Evolutionary conservation across 2,113 vertebrate genomes (phyloP).

Genomic region (Oophaga pumilio): DNA sequence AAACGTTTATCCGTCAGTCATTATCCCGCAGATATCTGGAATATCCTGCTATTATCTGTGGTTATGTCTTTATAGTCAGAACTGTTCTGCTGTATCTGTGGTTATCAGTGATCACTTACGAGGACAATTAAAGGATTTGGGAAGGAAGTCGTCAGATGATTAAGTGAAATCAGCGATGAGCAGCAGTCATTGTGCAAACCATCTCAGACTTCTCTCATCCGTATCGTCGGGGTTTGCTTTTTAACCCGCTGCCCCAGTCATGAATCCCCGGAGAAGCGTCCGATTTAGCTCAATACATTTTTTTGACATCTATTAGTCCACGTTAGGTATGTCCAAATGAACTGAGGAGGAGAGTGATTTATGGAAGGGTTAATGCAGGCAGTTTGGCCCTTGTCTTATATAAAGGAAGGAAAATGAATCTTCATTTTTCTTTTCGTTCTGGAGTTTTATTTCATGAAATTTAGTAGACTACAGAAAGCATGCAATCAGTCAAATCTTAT

Average conservation of each 20-base stretch:
- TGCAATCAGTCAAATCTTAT: too few species aligned
- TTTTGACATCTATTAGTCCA: not conserved
- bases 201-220: not conserved
- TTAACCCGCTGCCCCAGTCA: not conserved
- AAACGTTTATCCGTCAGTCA: not conserved
- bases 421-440: not conserved
- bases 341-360: not conserved
- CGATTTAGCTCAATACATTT: not conserved
- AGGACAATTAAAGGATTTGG: slow-evolving; percentile 41
- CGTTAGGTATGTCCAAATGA: not conserved
- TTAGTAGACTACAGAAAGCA: too few species aligned
- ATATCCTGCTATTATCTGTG: not conserved
- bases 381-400: not conserved
- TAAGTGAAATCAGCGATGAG: slow-evolving; percentile 31
- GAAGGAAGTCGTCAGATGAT: slow-evolving; percentile 33
- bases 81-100: not conserved
- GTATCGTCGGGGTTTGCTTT: not conserved
- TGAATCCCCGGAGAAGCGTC: not conserved
- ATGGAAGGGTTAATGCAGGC: not conserved
- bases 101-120: slow-evolving; percentile 27
- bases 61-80: slow-evolving; percentile 15
- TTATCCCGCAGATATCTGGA: slow-evolving; percentile 8
- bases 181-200: not conserved
- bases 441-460: too few species aligned
- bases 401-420: not conserved